Evolutionary conservation across 2,113 vertebrate genomes (phyloP), one percentile per base, ranked within the genome.

Genomic region (Burhinus bistriatus): DNA sequence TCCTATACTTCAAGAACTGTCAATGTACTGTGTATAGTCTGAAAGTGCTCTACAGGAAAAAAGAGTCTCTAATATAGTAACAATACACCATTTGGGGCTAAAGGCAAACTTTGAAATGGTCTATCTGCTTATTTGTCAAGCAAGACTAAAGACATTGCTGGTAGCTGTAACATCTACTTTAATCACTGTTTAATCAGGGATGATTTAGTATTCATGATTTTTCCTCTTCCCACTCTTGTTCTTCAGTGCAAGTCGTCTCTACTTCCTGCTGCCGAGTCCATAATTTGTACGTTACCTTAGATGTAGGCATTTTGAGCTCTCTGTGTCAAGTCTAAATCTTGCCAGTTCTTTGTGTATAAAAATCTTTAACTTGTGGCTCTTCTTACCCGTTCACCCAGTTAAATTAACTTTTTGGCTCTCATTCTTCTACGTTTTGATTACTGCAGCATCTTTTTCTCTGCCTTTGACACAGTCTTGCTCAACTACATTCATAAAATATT

Each of bases 381-480:
- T 71, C 16, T 72, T 80, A 42, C 36, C 44, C 44, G 17, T 86
- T 83, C 34, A 70, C 45, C 34, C 10, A 49, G 54, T 69, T 95
- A 83, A 95, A 89, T 83, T 34, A 62, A 83, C 49, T 83, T 95
- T 16, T 86, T 92, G 93, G 34, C 79, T 83, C 42, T 90, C 61
- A 25, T 68, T 88, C 29, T 49, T 81, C 40, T 69, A 8, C 34
- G 32, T 79, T 96, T 83, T 90, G 90, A 90, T 96, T 94, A 90
- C 75, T 82, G 10, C 78, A 93, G 45, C 84, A 36, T 90, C 66
- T 96, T 93, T 94, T 79, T 92, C 70, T 84, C 36, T 44, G 58
- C 95, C 87, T 96, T 91, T 97, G 92, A 77, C 96, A 93, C 66
- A 93, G 78, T 96, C 62, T 96, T 95, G 58, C 96, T 85, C 96